These are phyloP conservation scores for Phallusia fumigata DNA, from an alignment of 23 tunicate genomes.

Conservation along the genomic window DNA sequence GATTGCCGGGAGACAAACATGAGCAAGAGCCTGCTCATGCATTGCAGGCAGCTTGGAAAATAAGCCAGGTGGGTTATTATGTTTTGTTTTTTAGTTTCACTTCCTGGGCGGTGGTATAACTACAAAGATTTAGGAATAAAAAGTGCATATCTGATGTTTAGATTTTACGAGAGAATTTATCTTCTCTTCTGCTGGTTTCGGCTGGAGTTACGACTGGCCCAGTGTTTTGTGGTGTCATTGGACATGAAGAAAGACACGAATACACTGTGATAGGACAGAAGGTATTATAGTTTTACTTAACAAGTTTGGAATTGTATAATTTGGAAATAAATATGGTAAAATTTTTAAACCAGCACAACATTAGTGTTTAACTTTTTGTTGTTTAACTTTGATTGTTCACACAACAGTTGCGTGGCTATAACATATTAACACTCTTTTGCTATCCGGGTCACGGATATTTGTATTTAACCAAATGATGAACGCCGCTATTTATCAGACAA, in stretches of 20 bases:
- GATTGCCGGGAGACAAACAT: constrained; percentile 97
- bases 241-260: constrained; percentile 94
- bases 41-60: constrained; percentile 84
- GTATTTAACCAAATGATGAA: too few species aligned
- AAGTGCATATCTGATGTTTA: not conserved
- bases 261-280: constrained; percentile 98
- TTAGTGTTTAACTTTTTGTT: too few species aligned
- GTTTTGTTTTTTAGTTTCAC: too few species aligned
- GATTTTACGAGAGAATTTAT: constrained; percentile 37
- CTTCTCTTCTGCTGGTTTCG: constrained; percentile 50
- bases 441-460: too few species aligned
- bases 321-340: too few species aligned
- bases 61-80: constrained; percentile 21
- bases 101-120: not conserved
- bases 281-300: constrained; percentile 24
- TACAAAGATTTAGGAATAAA: not conserved
- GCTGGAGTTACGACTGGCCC: constrained; percentile 92
- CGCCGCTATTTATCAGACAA: too few species aligned
- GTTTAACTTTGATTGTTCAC: too few species aligned
- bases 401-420: too few species aligned
- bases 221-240: constrained; percentile 96
- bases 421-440: too few species aligned
- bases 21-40: constrained; percentile 99
- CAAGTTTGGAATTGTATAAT: too few species aligned
- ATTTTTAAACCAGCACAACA: too few species aligned